Evolutionary conservation across 2,888 invertebrate species (phyloP).

Genomic region (Fabriciana adippe): DNA sequence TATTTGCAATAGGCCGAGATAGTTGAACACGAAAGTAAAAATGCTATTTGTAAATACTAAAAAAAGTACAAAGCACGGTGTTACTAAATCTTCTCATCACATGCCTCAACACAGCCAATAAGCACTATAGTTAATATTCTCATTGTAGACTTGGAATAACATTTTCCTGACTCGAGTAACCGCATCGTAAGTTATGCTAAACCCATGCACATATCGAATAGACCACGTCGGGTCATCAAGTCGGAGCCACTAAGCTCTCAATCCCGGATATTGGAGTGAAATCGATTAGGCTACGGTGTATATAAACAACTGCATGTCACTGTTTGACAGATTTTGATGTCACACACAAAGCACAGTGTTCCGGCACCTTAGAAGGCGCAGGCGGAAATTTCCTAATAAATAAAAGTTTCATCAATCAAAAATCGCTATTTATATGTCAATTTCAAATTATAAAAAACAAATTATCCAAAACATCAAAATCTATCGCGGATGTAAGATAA

Average conservation of each 20-base stretch:
- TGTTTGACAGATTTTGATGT: constrained; percentile 81
- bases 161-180: constrained; percentile 79
- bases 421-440: constrained; percentile 11
- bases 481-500: constrained; percentile 1
- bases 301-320: constrained; percentile 81
- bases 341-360: constrained; percentile 82
- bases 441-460: constrained; percentile 10
- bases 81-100: constrained; percentile 82
- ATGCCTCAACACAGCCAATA: constrained; percentile 81
- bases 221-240: constrained; percentile 62
- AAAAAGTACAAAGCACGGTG: constrained; percentile 76
- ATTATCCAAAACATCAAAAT: background rate
- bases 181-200: constrained; percentile 81
- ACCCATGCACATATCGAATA: constrained; percentile 78
- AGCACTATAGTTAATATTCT: constrained; percentile 80
- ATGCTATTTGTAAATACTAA: constrained; percentile 78
- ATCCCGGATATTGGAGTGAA: constrained; percentile 56
- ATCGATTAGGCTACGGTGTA: constrained; percentile 68
- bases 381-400: constrained; percentile 55
- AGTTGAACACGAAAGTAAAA: constrained; percentile 50
- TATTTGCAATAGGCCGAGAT: constrained; percentile 65
- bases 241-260: constrained; percentile 50
- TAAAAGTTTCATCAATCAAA: constrained; percentile 13
- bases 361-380: constrained; percentile 76
- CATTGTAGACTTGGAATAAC: constrained; percentile 81